phyloP scores from a whole-genome alignment of 2,113 vertebrate species.

The Prinia subflava region DNA sequence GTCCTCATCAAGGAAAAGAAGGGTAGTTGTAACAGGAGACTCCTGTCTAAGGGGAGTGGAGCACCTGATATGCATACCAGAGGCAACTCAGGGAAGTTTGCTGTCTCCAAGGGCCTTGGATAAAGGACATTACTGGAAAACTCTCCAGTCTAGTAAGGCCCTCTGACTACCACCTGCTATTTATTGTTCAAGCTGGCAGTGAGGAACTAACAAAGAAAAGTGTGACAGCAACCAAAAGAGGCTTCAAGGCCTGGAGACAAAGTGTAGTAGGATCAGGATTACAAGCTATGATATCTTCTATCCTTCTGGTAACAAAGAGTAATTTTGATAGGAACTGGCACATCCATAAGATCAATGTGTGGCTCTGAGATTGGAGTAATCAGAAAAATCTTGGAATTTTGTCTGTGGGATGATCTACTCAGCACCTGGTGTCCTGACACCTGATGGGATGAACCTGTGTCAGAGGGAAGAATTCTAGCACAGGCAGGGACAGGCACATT shows the following conservation, averaged over 20 bases:
- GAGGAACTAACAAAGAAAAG: not conserved
- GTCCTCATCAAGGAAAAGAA: not conserved
- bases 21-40: not conserved
- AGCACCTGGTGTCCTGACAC: not conserved
- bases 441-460: not conserved
- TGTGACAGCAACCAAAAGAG: not conserved
- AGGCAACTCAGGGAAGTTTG: not conserved
- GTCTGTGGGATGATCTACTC: not conserved
- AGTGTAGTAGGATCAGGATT: not conserved
- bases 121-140: not conserved
- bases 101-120: not conserved
- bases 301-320: not conserved
- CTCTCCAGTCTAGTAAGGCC: not conserved
- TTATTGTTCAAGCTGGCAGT: not conserved
- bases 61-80: not conserved
- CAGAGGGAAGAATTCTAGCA: not conserved
- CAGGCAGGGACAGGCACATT: not conserved
- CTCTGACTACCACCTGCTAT: not conserved
- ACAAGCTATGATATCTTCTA: not conserved
- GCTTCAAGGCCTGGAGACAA: not conserved
- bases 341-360: fast-evolving
- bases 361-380: not conserved
- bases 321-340: not conserved
- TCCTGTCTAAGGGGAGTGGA: not conserved
- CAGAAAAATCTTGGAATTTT: not conserved